Conservation (phyloP, 2,888 invertebrate genomes). For the Bombylius major region DNA sequence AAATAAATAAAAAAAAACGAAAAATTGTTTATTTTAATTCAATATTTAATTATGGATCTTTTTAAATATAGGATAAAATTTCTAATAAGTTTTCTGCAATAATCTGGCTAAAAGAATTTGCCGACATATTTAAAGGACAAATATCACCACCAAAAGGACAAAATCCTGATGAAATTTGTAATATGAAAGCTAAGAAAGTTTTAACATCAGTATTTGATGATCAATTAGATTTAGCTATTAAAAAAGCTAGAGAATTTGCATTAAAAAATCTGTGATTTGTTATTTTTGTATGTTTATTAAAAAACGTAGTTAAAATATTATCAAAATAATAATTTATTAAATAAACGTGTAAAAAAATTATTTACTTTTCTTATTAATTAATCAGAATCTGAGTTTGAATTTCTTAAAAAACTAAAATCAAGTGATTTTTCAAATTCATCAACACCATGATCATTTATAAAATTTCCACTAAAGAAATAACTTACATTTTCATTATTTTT, state of each 20-base stretch:
- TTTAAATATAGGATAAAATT: slow-evolving; percentile 41
- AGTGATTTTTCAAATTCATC: slow-evolving; percentile 52
- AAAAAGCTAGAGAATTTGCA: slow-evolving; percentile 44
- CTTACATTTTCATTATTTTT: slow-evolving; percentile 27
- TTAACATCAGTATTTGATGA: slow-evolving; percentile 46
- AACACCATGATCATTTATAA: slow-evolving; percentile 34
- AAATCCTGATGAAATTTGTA: slow-evolving; percentile 44
- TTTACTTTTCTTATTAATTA: neutral
- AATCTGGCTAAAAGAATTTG: slow-evolving; percentile 53
- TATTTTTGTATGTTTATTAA: too few species aligned
- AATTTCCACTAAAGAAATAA: slow-evolving; percentile 40
- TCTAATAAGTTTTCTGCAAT: slow-evolving; percentile 49
- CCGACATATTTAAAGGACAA: slow-evolving; percentile 45
- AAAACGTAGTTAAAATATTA: neutral
- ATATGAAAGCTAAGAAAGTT: slow-evolving; percentile 55
- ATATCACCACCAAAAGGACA: slow-evolving; percentile 44
- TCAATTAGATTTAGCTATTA: slow-evolving; percentile 47
- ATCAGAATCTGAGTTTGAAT: neutral
- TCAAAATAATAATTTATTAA: too few species aligned
- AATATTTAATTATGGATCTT: too few species aligned
- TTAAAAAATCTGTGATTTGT: slow-evolving; percentile 17
- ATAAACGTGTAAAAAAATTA: too few species aligned
- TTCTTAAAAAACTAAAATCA: slow-evolving; percentile 28
- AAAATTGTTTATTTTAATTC: too few species aligned
- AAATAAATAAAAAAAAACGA: slow-evolving; percentile 11